A percentile compares a stretch with the other conserved stretches of the same genome.
phyloP scores from a whole-genome alignment of 2,797 vertebrate genomes.

The Periparus ater region DNA sequence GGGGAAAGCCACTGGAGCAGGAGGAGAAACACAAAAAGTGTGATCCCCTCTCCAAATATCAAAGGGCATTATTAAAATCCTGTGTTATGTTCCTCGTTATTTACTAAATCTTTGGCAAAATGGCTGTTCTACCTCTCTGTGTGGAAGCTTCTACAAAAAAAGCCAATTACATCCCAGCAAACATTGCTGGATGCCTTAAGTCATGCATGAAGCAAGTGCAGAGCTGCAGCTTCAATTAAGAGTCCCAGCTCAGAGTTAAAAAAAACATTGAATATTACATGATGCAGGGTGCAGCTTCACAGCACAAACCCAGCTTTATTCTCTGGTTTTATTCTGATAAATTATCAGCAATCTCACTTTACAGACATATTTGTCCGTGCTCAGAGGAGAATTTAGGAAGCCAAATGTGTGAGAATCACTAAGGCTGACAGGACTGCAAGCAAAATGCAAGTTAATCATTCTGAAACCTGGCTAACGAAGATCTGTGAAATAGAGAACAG shows the following conservation, averaged over 20 bases:
- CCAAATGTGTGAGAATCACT: not conserved
- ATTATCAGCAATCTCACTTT: not conserved
- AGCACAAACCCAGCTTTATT: not conserved
- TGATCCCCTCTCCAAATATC: not conserved
- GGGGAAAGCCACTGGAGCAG: not conserved
- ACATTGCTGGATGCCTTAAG: not conserved
- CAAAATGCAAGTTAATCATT: not conserved
- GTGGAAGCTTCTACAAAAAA: not conserved
- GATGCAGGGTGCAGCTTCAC: not conserved
- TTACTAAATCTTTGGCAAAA: not conserved
- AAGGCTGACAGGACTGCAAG: not conserved
- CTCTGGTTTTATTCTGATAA: not conserved
- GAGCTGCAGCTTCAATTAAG: not conserved
- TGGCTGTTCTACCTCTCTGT: not conserved
- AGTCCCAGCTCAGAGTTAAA: not conserved
- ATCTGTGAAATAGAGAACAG: not conserved
- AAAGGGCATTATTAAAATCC: not conserved
- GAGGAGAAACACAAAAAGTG: not conserved
- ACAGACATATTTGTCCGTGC: rapidly evolving
- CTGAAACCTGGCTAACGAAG: not conserved
- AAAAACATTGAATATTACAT: not conserved
- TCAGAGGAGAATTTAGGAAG: not conserved
- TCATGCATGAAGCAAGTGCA: not conserved
- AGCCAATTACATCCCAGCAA: not conserved
- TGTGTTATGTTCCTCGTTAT: rapidly evolving